Evolutionary conservation across 2,888 invertebrate species (phyloP), one percentile per base, ranked within the genome.

Genomic region (Chrysina gloriosa): DNA sequence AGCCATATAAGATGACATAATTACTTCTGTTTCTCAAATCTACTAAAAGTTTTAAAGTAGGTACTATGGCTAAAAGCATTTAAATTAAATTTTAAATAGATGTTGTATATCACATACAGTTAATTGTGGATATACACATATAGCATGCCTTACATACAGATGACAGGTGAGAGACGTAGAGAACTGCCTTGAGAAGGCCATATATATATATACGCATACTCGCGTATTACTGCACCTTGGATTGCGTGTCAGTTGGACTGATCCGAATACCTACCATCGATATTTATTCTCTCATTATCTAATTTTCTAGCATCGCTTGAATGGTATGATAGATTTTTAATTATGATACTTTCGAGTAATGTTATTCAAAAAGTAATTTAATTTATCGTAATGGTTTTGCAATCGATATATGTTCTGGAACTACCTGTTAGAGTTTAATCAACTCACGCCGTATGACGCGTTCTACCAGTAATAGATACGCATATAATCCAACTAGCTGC

Each of bases 171-270:
- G 70, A 70, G 69, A 58, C 52, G 29, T 31, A 27, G 14, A 56
- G 65, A 70, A 71, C 70, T 71, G 65, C 73, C 73, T 73, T 73
- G 73, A 71, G 73, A 73, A 73, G 73, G 73, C 71, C 73, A 68
- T 71, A 69, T 31, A 19, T 48, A 48, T 23, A 52, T 19, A 14
- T 14, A 52, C 52, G 16, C 31, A 31, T 27, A n/a, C 16, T 14
- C 11, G 16, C 69, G 64, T 29, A 48, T 47, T 21, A 36, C 50
- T 36, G 64, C 48, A 36, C 64, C 64, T 64, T 34, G 36, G 64
- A 50, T 64, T 50, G 34, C 50, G 50, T 50, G 27, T 52, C 36
- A 64, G 34, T 64, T 50, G n/a, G 64, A 48, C 39, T 52, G 64
- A 50, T 39, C 64, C 58, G 42, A 58, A 58, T 58, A 58, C 58